These are phyloP conservation scores for Xiphorhynchus elegans DNA, from an alignment of 2,113 vertebrate species.

Conservation along the genomic window DNA sequence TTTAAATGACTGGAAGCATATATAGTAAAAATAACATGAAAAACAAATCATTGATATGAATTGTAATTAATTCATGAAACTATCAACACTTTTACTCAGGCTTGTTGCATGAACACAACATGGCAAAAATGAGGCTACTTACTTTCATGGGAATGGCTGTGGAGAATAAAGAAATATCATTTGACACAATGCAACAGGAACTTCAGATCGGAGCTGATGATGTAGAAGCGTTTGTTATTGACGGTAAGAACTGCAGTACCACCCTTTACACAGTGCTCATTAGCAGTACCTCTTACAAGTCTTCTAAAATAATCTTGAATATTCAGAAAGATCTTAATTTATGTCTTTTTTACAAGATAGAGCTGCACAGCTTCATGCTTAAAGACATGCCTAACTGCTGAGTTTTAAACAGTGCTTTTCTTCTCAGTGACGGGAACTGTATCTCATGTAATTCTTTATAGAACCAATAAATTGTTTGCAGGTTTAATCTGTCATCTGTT, in stretches of 20 bases:
- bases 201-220: constrained; percentile 94
- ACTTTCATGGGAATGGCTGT: constrained; percentile 99
- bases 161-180: constrained; percentile 95
- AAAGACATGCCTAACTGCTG: background rate
- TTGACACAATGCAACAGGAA: constrained; percentile 96
- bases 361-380: background rate
- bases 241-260: constrained; percentile 78
- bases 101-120: constrained; percentile 94
- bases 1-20: background rate
- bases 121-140: constrained; percentile 97
- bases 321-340: background rate
- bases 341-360: background rate
- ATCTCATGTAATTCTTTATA: background rate
- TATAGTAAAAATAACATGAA: background rate
- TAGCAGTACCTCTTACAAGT: background rate
- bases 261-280: background rate
- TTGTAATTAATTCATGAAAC: background rate
- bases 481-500: constrained; percentile 37
- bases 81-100: constrained; percentile 67
- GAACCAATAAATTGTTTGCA: background rate
- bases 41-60: background rate
- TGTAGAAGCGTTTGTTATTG: constrained; percentile 97
- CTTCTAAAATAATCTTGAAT: background rate
- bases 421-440: background rate
- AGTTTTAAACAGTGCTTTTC: background rate